These are phyloP conservation scores for Philopedon plagiatum DNA, from an alignment of 2,888 invertebrate species.

Conservation along the genomic window DNA sequence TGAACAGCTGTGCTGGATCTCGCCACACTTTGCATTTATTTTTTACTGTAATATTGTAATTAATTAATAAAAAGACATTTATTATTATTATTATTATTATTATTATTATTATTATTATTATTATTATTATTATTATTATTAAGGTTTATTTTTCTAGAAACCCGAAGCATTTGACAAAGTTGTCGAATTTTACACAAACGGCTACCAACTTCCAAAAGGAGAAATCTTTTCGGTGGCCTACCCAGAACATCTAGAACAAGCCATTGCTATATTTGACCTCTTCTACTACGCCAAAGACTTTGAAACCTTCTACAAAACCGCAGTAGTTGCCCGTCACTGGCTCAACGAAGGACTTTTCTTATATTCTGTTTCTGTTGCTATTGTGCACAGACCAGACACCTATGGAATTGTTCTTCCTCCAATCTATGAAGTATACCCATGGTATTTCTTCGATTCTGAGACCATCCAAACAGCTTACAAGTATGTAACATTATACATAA, in stretches of 20 bases:
- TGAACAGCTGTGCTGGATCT: too few relatives aligned
- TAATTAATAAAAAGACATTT: too few relatives aligned
- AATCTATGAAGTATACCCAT: conserved; percentile 81
- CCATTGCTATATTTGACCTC: conserved; percentile 76
- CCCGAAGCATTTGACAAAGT: conserved; percentile 74
- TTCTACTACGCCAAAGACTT: conserved; percentile 81
- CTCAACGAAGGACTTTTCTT: conserved; percentile 64
- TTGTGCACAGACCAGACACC: conserved; percentile 76
- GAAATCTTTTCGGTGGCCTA: conserved; percentile 76
- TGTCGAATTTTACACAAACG: conserved; percentile 70
- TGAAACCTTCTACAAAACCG: conserved; percentile 79
- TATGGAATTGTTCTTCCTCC: conserved; percentile 79
- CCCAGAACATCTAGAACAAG: conserved; percentile 75
- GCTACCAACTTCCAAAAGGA: conserved; percentile 72
- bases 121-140: too few relatives aligned
- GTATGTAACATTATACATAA: conserved; percentile 56
- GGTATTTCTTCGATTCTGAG: conserved; percentile 79
- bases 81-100: too few relatives aligned
- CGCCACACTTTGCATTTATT: too few relatives aligned
- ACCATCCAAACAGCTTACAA: conserved; percentile 78
- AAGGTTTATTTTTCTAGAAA: conserved; percentile 68
- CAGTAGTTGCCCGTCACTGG: conserved; percentile 72
- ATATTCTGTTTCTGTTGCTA: conserved; percentile 74
- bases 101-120: too few relatives aligned
- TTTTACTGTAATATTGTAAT: too few relatives aligned